Conservation (phyloP, 2,888 invertebrate species). For the Pterostichus madidus region DNA sequence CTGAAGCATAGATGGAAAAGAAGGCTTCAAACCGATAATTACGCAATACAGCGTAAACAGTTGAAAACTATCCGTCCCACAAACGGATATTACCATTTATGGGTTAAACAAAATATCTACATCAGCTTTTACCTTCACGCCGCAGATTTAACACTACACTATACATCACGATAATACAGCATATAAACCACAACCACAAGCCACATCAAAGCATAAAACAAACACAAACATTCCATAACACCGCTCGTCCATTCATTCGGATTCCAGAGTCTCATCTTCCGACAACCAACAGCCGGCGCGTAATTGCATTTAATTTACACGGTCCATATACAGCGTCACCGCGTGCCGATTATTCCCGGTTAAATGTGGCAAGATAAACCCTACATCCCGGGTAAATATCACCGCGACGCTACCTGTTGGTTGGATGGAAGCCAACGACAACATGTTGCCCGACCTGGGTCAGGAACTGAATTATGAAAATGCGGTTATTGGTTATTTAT, state of each 20-base stretch:
- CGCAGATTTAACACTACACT: too few species aligned
- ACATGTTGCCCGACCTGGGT: not conserved
- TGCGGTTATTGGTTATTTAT: conserved; percentile 35
- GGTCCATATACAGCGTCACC: not conserved
- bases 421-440: conserved; percentile 4
- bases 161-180: too few species aligned
- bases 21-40: too few species aligned
- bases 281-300: not conserved
- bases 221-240: conserved; percentile 1
- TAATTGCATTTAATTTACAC: conserved; percentile 29
- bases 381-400: not conserved
- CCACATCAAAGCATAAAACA: not conserved
- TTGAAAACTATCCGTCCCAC: too few species aligned
- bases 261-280: not conserved
- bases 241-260: not conserved
- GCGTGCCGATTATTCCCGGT: not conserved
- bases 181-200: too few species aligned
- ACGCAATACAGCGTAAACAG: too few species aligned
- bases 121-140: too few species aligned
- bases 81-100: too few species aligned
- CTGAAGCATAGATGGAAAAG: too few species aligned
- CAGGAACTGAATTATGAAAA: conserved; percentile 21
- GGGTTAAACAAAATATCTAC: too few species aligned
- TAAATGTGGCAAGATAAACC: conserved; percentile 16
- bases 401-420: conserved; percentile 26